A percentile compares a stretch with the other conserved stretches of the same genome.
Conservation (phyloP, 2,888 invertebrate species). For the Spisula solida region DNA sequence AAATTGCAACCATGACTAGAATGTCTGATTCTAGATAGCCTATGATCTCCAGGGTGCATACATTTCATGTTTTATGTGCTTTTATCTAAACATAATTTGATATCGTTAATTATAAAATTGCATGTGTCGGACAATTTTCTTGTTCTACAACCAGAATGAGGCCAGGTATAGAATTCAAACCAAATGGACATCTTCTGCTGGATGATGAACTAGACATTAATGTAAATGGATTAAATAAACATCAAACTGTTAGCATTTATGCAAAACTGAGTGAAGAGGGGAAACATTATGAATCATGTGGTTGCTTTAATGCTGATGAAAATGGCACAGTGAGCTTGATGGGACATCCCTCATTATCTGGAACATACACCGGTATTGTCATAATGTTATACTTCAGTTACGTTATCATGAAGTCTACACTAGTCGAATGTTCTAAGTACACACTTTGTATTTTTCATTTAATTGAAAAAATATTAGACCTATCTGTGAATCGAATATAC, state of each 20-base stretch:
- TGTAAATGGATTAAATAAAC: constrained; percentile 52
- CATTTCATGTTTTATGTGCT: no score
- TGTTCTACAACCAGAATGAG: neutral
- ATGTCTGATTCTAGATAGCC: no score
- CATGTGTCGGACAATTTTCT: neutral
- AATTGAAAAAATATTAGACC: no score
- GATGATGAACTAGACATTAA: constrained; percentile 68
- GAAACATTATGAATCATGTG: constrained; percentile 63
- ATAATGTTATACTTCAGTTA: no score
- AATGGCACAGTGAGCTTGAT: constrained; percentile 62
- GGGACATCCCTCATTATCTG: constrained; percentile 60
- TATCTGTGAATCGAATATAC: no score
- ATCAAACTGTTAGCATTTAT: constrained; percentile 65
- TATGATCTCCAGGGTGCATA: no score
- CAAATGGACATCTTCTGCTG: constrained; percentile 56
- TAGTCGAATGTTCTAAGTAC: no score
- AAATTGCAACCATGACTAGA: no score
- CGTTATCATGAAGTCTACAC: no score
- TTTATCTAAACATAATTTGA: no score
- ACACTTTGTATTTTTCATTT: no score
- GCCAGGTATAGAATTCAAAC: constrained; percentile 38
- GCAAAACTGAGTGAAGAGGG: constrained; percentile 59
- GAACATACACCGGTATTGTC: constrained; percentile 70
- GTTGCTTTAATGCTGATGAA: constrained; percentile 63
- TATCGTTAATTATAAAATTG: neutral